Conservation (phyloP, 2,888 invertebrate genomes). For the Conomelus anceps region DNA sequence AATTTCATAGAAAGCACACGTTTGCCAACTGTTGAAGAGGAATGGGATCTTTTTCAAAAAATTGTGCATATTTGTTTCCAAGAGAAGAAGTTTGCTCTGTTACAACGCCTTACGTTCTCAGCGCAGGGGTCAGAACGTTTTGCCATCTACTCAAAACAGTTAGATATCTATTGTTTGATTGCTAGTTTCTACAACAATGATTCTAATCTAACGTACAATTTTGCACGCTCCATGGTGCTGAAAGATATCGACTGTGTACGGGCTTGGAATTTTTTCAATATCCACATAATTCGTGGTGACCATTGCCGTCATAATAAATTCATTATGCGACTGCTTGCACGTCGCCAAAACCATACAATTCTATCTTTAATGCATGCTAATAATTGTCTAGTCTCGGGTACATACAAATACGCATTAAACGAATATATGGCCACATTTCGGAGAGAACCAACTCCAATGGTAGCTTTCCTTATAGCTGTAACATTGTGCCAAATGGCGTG, state of each 20-base stretch:
- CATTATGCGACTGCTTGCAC: constrained; percentile 56
- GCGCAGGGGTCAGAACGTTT: constrained; percentile 65
- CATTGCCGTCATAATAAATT: constrained; percentile 74
- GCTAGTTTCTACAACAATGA: constrained; percentile 70
- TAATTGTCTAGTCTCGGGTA: constrained; percentile 74
- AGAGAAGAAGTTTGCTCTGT: constrained; percentile 53
- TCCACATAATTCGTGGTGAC: constrained; percentile 64
- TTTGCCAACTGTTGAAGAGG: constrained; percentile 49
- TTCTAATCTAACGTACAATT: constrained; percentile 63
- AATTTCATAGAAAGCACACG: constrained; percentile 49
- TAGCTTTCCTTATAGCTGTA: constrained; percentile 68
- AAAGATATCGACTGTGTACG: constrained; percentile 54
- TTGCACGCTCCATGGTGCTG: constrained; percentile 64
- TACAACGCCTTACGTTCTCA: constrained; percentile 71
- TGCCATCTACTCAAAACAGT: constrained; percentile 43
- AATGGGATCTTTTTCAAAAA: constrained; percentile 62
- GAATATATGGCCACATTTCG: constrained; percentile 70
- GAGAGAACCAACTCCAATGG: constrained; percentile 59
- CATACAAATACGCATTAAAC: constrained; percentile 75
- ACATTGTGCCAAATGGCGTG: constrained; percentile 74
- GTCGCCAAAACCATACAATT: constrained; percentile 51
- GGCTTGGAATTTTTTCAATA: constrained; percentile 74
- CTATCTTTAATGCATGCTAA: constrained; percentile 73
- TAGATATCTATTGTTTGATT: constrained; percentile 54
- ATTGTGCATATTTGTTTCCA: constrained; percentile 57